A percentile compares a stretch with the other conserved stretches of the same genome.
Evolutionary conservation across 2,113 vertebrate species (phyloP).

Genomic region (Pipra filicauda): DNA sequence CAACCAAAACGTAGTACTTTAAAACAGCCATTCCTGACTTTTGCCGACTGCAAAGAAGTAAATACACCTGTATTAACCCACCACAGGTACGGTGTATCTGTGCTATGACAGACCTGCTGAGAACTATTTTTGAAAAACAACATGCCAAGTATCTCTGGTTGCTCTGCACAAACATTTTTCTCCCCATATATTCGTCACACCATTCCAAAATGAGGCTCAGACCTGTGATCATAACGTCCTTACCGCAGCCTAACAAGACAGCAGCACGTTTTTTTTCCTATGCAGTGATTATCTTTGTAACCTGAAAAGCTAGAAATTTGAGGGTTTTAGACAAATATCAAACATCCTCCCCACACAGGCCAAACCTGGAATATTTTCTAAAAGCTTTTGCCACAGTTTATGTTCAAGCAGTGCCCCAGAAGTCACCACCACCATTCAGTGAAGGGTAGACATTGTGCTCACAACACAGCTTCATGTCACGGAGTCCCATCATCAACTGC

Average conservation of each 20-base stretch:
- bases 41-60: not conserved
- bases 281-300: not conserved
- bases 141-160: not conserved
- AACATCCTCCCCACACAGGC: not conserved
- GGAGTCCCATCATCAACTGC: not conserved
- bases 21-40: not conserved
- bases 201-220: not conserved
- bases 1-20: not conserved
- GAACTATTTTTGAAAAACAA: not conserved
- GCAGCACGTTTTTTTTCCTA: not conserved
- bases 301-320: not conserved
- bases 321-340: not conserved
- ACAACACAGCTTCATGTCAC: not conserved
- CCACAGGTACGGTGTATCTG: fast-evolving
- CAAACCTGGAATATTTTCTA: not conserved
- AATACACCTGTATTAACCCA: not conserved
- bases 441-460: not conserved
- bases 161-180: not conserved
- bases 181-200: not conserved
- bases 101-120: not conserved
- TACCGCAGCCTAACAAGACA: not conserved
- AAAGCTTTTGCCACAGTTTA: not conserved
- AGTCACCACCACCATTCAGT: not conserved
- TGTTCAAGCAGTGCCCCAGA: not conserved
- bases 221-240: not conserved